Evolutionary conservation across 2,888 invertebrate species (phyloP), one percentile per base, ranked within the genome.

Genomic region (Scaeva pyrastri): DNA sequence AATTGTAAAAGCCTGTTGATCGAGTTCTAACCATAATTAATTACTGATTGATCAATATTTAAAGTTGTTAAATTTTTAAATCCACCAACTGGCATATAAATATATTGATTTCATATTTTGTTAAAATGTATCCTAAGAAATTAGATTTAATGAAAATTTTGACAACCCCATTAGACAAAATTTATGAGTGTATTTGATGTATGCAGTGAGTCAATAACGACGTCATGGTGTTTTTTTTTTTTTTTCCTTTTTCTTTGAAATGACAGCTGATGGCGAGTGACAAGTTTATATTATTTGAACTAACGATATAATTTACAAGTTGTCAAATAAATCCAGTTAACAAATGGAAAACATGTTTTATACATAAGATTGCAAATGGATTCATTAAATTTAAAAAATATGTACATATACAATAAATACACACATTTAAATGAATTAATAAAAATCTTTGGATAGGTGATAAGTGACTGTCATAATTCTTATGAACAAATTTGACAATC

Each of bases 1-100:
- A 64, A 36, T 48, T 71, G 36, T 68, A 60, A 76, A 48, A 76
- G 60, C 52, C 41, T 71, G 60, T 75, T 76, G 62, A 56, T 68
- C 75, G 52, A n/a, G 60, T 70, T 58, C 45, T 41, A 45, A 64
- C n/a, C 21, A 48, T 56, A 73, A 23, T 52, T 68, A 68, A 52
- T 45, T 41, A 55, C 48, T 76, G 71, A 71, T 64, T 60, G 76
- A 56, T 71, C 55, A 55, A 64, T 62, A 64, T 71, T 76, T 71
- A 41, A 64, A 76, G 56, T 80, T 68, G 58, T 68, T 48, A 21
- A 41, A 36, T 2, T 11, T 23, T 26, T 39, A 26, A 73, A 56
- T 71, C 16, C 41, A 36, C 39, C 12, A 11, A 39, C 50, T 26
- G 72, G 36, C 39, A 41, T 14, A 19, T 2, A 1, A n/a, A 19